Evolutionary conservation across 30 jellyfish, hydroid and myxozoan genomes (phyloP).

Genomic region (Hydractinia symbiolongicarpus): DNA sequence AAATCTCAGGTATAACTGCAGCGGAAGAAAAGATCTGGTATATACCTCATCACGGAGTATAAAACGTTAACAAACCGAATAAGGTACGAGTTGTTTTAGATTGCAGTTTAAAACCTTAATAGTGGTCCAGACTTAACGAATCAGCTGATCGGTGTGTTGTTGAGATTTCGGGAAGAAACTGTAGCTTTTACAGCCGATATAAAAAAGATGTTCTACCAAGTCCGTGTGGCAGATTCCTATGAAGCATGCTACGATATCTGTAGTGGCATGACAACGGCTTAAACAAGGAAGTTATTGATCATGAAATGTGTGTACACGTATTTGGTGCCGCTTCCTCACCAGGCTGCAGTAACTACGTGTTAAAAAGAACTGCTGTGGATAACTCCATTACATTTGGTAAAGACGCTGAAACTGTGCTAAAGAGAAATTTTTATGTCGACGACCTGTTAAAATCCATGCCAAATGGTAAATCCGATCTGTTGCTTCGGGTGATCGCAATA

Average conservation of each 20-base stretch:
- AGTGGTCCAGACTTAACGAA: constrained; percentile 42
- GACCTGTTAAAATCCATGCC: constrained; percentile 25
- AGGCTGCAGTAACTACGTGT: constrained; percentile 27
- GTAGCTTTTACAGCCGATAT: constrained; percentile 35
- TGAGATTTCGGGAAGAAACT: constrained; percentile 27
- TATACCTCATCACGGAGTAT: constrained; percentile 25
- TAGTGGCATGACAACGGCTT: constrained; percentile 14
- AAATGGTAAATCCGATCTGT: background rate
- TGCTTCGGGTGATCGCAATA: constrained; percentile 12
- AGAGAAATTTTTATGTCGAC: constrained; percentile 32
- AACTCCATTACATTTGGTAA: background rate
- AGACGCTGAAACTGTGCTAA: background rate
- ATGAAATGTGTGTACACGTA: constrained; percentile 22
- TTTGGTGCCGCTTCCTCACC: constrained; percentile 39
- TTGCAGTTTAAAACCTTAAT: constrained; percentile 33
- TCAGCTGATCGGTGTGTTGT: constrained; percentile 24
- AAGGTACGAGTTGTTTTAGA: constrained; percentile 39
- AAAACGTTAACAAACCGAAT: constrained; percentile 15
- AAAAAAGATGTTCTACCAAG: constrained; percentile 45
- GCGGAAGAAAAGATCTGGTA: constrained; percentile 9
- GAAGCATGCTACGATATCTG: constrained; percentile 21
- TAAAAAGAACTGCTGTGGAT: constrained; percentile 1
- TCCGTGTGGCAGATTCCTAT: constrained; percentile 3
- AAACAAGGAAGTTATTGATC: constrained; percentile 3
- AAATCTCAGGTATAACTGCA: background rate